These are phyloP conservation scores for Oscheius sp. DNA, from an alignment of 2,888 invertebrate species.

Conservation along the genomic window DNA sequence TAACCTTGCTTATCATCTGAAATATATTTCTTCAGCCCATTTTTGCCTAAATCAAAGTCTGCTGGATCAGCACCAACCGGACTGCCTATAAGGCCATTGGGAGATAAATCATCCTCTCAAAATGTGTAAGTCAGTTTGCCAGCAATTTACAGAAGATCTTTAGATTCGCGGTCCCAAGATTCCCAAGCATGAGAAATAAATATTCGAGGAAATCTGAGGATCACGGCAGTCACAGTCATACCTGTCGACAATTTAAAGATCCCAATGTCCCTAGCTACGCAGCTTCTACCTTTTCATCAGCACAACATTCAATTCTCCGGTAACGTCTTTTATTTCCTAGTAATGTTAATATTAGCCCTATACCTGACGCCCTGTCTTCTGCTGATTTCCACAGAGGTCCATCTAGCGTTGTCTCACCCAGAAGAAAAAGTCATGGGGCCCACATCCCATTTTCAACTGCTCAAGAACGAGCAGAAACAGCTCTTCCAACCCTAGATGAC, in stretches of 20 bases:
- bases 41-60: conserved; percentile 13
- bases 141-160: not conserved
- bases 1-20: not conserved
- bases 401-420: no score
- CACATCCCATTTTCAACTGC: no score
- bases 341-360: no score
- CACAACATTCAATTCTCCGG: not conserved
- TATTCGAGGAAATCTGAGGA: not conserved
- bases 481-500: conserved; percentile 9
- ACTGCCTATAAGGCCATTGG: not conserved
- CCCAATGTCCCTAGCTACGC: conserved; percentile 19
- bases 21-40: not conserved
- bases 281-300: conserved; percentile 17
- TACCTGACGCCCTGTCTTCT: no score
- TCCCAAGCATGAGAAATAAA: no score
- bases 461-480: no score
- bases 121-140: not conserved
- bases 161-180: not conserved
- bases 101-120: not conserved
- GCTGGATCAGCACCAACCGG: not conserved
- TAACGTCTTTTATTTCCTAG: not conserved
- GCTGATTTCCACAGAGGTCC: no score
- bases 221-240: no score
- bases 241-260: not conserved
- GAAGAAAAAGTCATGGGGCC: no score